phyloP scores from a whole-genome alignment of 2,888 invertebrate species.

The Macropis europaea region DNA sequence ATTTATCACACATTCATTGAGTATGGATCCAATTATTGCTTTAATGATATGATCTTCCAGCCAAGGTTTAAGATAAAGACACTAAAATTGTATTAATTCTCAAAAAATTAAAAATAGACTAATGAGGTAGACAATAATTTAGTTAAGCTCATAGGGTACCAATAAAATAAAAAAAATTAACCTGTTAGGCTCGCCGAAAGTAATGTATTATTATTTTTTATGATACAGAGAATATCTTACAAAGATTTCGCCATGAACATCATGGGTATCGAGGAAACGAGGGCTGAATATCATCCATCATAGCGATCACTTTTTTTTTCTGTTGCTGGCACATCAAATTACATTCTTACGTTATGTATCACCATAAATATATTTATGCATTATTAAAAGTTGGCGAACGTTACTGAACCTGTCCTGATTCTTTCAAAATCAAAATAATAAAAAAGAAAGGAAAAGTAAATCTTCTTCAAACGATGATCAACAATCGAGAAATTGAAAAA shows the following conservation, averaged over 20 bases:
- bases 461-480: no score
- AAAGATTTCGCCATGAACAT: constrained; percentile 71
- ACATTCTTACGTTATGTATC: constrained; percentile 39
- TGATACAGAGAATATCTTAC: constrained; percentile 76
- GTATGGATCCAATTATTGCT: no score
- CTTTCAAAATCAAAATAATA: no score
- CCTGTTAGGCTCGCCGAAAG: constrained; percentile 58
- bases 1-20: no score
- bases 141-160: not conserved
- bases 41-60: no score
- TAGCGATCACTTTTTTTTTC: no score
- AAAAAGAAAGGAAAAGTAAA: no score
- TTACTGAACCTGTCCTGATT: constrained; percentile 36
- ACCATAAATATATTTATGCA: no score
- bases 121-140: no score
- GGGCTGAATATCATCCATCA: constrained; percentile 52
- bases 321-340: constrained; percentile 50
- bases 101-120: not conserved
- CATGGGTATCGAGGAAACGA: constrained; percentile 68
- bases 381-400: constrained; percentile 48
- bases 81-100: no score
- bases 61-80: no score
- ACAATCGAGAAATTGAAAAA: no score
- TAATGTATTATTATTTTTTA: constrained; percentile 74
- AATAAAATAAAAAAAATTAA: constrained; percentile 21